These are phyloP conservation scores for Anseranas semipalmata DNA, from an alignment of 2,113 vertebrate genomes.

Conservation along the genomic window DNA sequence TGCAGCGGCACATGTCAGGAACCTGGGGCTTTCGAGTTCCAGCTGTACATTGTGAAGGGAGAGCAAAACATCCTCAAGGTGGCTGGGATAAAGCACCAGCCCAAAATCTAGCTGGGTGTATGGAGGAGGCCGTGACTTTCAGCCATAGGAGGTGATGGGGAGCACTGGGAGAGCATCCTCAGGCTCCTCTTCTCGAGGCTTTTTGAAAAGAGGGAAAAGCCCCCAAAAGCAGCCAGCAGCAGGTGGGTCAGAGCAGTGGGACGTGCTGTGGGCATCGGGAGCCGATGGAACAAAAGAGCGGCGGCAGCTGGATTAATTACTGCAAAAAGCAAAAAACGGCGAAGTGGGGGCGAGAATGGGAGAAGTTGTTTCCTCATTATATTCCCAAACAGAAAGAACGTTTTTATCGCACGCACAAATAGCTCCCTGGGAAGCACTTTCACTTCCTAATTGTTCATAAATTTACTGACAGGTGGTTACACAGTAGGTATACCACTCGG, in stretches of 20 bases:
- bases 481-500: slow-evolving; percentile 72
- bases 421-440: slow-evolving; percentile 80
- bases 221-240: neutral
- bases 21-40: neutral
- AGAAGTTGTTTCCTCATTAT: slow-evolving; percentile 74
- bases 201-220: neutral
- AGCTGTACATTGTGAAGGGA: neutral
- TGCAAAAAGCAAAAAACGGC: slow-evolving; percentile 38
- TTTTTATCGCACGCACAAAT: slow-evolving; percentile 76
- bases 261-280: neutral
- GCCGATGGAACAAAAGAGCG: neutral
- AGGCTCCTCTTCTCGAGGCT: neutral
- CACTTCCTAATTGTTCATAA: slow-evolving; percentile 83
- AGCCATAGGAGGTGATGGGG: neutral
- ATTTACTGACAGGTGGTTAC: slow-evolving; percentile 83
- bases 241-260: neutral
- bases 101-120: accelerated
- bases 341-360: neutral
- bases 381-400: slow-evolving; percentile 64
- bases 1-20: neutral
- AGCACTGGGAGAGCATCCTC: neutral
- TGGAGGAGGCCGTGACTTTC: neutral
- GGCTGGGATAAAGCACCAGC: accelerated
- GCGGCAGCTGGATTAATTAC: slow-evolving; percentile 71
- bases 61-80: neutral